Base-by-base conservation (phyloP, 1,140 invertebrate genomes). In the Hycleus cichorii region DNA sequence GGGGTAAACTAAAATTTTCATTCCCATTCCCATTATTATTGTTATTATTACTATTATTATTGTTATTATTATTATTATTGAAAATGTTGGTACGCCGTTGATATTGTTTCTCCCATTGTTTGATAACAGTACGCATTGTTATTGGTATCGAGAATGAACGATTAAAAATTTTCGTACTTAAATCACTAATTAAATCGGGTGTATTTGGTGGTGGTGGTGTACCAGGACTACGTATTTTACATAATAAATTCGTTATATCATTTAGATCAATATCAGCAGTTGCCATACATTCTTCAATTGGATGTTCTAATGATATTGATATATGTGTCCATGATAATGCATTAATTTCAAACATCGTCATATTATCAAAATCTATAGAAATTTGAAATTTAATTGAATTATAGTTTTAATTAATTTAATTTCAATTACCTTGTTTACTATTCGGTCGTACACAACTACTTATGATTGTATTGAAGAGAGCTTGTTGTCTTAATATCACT, bases 61-160 rank as follows among this genome's bases (percentile, higher is more conserved):
- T 67, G 3, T 32, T 57, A 71, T 40, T 66, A 72, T 56, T 42
- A 42, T 11, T 11, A 42, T 42, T 42, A 42, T 42, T 42, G 4
- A 11, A 42, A 42, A n/a, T n/a, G 10, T 42, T 10, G 11, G 4
- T 42, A 68, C 71, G 59, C 63, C 68, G 46, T 65, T 67, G 12
- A 59, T 71, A 27, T 71, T 79, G 60, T 69, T 72, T 57, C 68
- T 81, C 79, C 80, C 80, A 81, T 39, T 74, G 72, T 62, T 78
- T 77, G 2, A 81, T 76, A 4, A 81, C 67, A 0, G 77, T 74
- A 12, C 80, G 69, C 75, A 91, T 82, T 3, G 93, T 93, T 12
- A 96, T 81, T 3, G 95, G 95, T 70, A 97, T 92, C 10, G 93
- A 96, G 59, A 94, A 80, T 64, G 86, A 93, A 63, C 89, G 87